Evolutionary conservation across 1,140 invertebrate species (phyloP), one percentile per base, ranked within the genome.

Genomic region (Drosophila navojoa): DNA sequence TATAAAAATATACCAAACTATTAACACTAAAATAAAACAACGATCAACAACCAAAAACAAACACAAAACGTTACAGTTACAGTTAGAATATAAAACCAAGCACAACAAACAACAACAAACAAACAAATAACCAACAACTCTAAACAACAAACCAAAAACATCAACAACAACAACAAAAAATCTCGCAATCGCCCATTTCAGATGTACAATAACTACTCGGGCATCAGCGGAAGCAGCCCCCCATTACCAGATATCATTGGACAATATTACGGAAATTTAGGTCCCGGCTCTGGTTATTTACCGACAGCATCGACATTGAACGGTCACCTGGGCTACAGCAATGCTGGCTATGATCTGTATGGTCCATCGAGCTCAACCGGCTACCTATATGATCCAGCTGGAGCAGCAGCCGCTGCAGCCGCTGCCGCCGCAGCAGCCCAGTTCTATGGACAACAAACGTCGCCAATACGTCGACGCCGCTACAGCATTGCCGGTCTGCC

Each of bases 101-200:
- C 42, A 9, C 42, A 15, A 45, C 42, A 45, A 11, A 44, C 13
- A 44, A 15, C 62, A 44, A 44, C 40, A 44, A 44, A 6, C 42
- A 44, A 44, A 44, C 42, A 44, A n/a, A 6, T 16, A 44, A 44
- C 15, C 13, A 35, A 38, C 54, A 63, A 71, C 71, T 58, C 64
- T 50, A 61, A 66, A 44, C 42, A n/a, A 42, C 19, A 61, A 71
- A 77, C n/a, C 68, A 63, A 54, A 53, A 70, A 58, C 53, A 75
- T 54, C 68, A 80, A 63, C 44, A 19, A 35, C 60, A 52, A 47
- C 40, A 73, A 63, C 35, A 13, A 77, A 75, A 67, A 80, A 87
- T 68, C 87, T 90, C 90, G 86, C 75, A 91, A 92, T 92, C 90
- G 91, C 78, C 85, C 77, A 90, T 92, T 92, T 92, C 91, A 92